These are phyloP conservation scores for Idaea aversata DNA, from an alignment of 2,888 invertebrate genomes.

Conservation along the genomic window DNA sequence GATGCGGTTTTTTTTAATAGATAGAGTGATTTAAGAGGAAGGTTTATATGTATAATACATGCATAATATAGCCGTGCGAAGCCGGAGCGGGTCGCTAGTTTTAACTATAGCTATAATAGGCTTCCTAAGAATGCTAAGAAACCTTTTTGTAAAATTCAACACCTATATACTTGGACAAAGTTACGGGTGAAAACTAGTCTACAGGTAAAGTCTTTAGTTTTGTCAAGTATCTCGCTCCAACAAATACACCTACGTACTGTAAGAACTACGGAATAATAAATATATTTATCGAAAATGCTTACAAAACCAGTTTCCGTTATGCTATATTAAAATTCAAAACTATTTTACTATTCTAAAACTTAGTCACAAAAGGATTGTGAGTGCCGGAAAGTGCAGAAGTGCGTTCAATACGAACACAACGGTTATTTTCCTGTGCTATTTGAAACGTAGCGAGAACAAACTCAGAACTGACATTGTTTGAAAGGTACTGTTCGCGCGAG, in stretches of 20 bases:
- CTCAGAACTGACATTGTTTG: constrained; percentile 32
- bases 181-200: no score
- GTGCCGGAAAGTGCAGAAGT: constrained; percentile 13
- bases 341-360: not conserved
- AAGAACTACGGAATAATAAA: not conserved
- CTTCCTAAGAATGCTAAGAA: no score
- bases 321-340: not conserved
- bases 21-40: no score
- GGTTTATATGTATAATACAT: no score
- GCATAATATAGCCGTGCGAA: no score
- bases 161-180: no score
- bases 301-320: not conserved
- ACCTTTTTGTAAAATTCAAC: no score
- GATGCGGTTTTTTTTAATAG: no score
- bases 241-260: no score
- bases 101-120: no score
- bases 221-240: no score
- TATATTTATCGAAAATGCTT: not conserved
- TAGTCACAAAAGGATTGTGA: not conserved
- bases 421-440: constrained; percentile 27
- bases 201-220: not conserved
- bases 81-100: no score
- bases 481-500: constrained; percentile 31
- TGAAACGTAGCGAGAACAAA: constrained; percentile 29
- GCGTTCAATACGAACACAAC: constrained; percentile 12